A percentile compares a stretch with the other conserved stretches of the same genome.
Evolutionary conservation across 64 coral and sea anemone genomes (phyloP).

Genomic region (Montipora capricornis): DNA sequence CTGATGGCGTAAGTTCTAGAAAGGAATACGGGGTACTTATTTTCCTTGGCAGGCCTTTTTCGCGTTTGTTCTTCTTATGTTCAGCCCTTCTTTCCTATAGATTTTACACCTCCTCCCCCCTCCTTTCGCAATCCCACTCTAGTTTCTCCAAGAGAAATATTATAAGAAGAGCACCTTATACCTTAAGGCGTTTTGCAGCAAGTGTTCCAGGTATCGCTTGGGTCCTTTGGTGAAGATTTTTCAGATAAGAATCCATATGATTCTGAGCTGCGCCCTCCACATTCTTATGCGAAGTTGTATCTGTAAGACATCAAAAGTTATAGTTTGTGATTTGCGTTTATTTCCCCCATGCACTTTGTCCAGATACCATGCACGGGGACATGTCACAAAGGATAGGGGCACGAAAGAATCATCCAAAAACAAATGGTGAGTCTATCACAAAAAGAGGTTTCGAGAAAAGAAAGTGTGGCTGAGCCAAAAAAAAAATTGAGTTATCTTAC

Average conservation of each 20-base stretch:
- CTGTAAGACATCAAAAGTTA: not conserved
- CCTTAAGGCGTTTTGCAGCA: constrained; percentile 89
- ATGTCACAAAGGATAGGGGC: not conserved
- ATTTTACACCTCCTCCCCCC: not conserved
- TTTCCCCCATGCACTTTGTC: not conserved
- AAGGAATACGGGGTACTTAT: too few species aligned
- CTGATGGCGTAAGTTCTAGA: too few species aligned
- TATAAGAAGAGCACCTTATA: not conserved
- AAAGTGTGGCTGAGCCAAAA: too few species aligned
- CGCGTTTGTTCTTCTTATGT: too few species aligned
- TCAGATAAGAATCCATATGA: constrained; percentile 73
- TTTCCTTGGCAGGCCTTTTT: too few species aligned
- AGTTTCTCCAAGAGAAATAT: too few species aligned
- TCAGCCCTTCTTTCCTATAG: too few species aligned
- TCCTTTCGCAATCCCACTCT: not conserved
- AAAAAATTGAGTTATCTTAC: not conserved
- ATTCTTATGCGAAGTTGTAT: not conserved
- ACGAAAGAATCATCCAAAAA: not conserved
- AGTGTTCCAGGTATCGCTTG: constrained; percentile 85
- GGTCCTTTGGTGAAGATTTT: constrained; percentile 83
- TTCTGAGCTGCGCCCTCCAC: constrained; percentile 14
- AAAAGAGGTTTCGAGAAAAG: too few species aligned
- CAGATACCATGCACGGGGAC: too few species aligned
- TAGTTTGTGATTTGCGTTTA: not conserved
- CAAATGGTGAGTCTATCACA: too few species aligned